Percentiles rank a stretch among this genome's conserved stretches.
These are phyloP conservation scores for Mormyrus proboscirostris DNA, from an alignment of 2,797 vertebrate genomes.

Conservation along the genomic window DNA sequence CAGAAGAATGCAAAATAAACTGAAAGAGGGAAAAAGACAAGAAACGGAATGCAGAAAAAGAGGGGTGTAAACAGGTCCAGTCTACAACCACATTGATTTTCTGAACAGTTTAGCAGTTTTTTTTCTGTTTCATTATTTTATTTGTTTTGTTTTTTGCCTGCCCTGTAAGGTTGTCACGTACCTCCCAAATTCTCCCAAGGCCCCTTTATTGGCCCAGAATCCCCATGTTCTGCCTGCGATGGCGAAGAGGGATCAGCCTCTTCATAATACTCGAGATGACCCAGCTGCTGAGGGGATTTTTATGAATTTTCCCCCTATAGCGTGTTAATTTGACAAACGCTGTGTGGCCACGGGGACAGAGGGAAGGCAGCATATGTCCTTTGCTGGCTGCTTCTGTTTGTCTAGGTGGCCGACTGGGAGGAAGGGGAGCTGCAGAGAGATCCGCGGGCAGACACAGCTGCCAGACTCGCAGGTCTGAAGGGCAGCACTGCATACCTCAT, in stretches of 20 bases:
- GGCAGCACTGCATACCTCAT: slow-evolving; percentile 54
- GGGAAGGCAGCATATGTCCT: background rate
- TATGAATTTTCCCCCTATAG: background rate
- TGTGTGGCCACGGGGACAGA: background rate
- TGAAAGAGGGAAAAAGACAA: background rate
- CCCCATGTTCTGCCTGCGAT: background rate
- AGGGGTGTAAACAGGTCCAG: background rate
- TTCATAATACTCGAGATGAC: background rate
- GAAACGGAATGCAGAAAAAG: background rate
- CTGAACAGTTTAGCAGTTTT: background rate
- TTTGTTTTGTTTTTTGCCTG: background rate
- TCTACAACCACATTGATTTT: background rate
- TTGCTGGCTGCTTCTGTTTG: slow-evolving; percentile 21
- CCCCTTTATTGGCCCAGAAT: background rate
- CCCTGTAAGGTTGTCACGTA: background rate
- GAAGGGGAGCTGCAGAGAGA: slow-evolving; percentile 43
- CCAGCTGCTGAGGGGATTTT: background rate
- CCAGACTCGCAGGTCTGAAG: slow-evolving; percentile 55
- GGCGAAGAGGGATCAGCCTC: background rate
- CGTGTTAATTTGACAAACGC: slow-evolving; percentile 2
- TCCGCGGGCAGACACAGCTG: slow-evolving; percentile 38
- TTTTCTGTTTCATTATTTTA: background rate
- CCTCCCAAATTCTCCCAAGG: background rate
- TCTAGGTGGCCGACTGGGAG: slow-evolving; percentile 56
- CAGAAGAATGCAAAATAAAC: background rate